These are phyloP conservation scores for Pristis pectinata DNA, from an alignment of 2,797 vertebrate genomes.

Conservation along the genomic window DNA sequence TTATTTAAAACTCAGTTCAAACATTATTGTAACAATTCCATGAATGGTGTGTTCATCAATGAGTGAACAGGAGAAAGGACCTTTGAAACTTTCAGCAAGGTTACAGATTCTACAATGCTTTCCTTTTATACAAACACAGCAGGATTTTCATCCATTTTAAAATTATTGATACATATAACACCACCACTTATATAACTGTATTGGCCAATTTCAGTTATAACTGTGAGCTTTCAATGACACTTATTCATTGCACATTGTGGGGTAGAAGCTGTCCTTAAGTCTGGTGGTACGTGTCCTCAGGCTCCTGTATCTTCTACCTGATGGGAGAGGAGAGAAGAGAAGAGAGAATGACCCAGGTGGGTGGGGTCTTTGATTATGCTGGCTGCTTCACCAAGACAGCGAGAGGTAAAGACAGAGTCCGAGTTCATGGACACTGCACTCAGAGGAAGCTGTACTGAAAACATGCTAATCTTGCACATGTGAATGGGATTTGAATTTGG, in stretches of 20 bases:
- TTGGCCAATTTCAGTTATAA: neutral
- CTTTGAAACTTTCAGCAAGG: slow-evolving; percentile 14
- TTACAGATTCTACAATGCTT: neutral
- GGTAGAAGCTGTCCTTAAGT: no score
- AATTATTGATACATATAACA: neutral
- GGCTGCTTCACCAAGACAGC: no score
- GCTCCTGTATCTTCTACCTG: no score
- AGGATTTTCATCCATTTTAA: neutral
- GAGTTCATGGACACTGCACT: no score
- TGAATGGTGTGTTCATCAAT: neutral
- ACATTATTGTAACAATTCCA: neutral
- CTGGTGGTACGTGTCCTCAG: no score
- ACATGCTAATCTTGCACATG: neutral
- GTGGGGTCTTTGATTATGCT: no score
- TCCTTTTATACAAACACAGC: neutral
- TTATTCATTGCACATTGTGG: neutral
- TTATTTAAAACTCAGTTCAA: neutral
- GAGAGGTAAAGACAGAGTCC: no score
- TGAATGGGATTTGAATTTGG: neutral
- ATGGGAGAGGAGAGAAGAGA: no score
- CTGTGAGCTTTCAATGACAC: neutral
- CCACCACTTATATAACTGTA: neutral
- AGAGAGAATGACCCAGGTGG: no score
- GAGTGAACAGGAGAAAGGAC: neutral
- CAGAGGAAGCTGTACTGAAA: no score